Evolutionary conservation across 2,797 vertebrate genomes (phyloP).

Genomic region (Pyrrhura leucotis): DNA sequence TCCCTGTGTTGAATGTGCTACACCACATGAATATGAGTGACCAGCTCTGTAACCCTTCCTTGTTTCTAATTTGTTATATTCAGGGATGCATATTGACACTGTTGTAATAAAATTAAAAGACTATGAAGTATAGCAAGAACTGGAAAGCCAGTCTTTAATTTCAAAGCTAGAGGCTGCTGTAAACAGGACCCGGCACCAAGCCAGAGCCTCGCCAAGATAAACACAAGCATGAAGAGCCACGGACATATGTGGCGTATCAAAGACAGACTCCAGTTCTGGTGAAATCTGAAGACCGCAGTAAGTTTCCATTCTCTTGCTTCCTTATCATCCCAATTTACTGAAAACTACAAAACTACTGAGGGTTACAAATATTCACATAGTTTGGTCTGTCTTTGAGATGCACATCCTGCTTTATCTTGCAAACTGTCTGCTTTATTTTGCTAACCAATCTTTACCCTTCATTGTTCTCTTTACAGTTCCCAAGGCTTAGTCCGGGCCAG

Average conservation of each 20-base stretch:
- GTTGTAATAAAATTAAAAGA: neutral
- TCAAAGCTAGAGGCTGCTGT: neutral
- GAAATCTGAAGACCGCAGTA: no score
- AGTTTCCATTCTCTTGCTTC: no score
- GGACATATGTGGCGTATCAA: neutral
- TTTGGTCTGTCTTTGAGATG: no score
- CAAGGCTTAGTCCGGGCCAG: no score
- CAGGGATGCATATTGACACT: neutral
- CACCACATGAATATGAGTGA: neutral
- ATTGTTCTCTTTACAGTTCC: no score
- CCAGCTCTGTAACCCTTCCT: neutral
- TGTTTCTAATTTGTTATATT: neutral
- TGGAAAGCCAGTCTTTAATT: neutral
- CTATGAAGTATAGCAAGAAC: neutral
- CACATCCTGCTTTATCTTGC: no score
- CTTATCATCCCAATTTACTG: no score
- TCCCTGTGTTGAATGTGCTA: fast-evolving
- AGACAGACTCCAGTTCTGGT: no score
- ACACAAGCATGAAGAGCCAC: neutral
- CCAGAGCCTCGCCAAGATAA: neutral
- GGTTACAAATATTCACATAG: no score
- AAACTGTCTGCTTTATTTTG: no score
- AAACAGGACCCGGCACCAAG: neutral
- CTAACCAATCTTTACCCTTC: no score
- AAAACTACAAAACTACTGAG: no score